A percentile compares a stretch with the other conserved stretches of the same genome.
phyloP scores from a whole-genome alignment of 1,140 invertebrate genomes.

The Ips typographus region DNA sequence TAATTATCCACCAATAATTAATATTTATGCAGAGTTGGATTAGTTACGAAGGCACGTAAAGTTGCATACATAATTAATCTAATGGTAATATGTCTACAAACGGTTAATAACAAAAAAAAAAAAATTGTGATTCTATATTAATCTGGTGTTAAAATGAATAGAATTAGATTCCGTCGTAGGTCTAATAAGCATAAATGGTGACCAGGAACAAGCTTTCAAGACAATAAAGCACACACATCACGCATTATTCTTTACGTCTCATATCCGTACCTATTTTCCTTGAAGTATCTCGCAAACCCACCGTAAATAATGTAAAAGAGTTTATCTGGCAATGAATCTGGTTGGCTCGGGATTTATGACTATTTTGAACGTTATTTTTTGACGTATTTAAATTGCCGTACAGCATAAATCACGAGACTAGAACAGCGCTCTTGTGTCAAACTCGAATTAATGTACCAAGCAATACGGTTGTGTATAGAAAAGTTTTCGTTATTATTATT shows the following conservation, averaged over 20 bases:
- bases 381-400: slow-evolving; percentile 34
- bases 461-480: slow-evolving; percentile 4
- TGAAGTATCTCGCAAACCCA: slow-evolving; percentile 31
- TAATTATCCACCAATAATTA: not conserved
- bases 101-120: not conserved
- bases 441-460: slow-evolving; percentile 1
- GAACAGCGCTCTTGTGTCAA: not conserved
- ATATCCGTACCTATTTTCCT: slow-evolving; percentile 14
- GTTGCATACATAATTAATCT: slow-evolving; percentile 1
- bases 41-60: slow-evolving; percentile 1
- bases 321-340: slow-evolving; percentile 36
- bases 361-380: slow-evolving; percentile 26
- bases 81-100: not conserved
- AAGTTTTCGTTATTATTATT: not conserved
- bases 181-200: not conserved
- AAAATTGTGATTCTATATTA: not conserved
- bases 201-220: not conserved
- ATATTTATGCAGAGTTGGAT: not conserved
- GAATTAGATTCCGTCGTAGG: not conserved
- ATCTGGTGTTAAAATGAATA: not conserved
- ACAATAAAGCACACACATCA: not conserved
- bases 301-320: slow-evolving; percentile 30
- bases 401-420: slow-evolving; percentile 27
- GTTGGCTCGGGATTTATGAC: slow-evolving; percentile 23
- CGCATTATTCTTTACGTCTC: not conserved